Evolutionary conservation across 2,888 invertebrate genomes (phyloP).

Genomic region (Habroteleia sp.): DNA sequence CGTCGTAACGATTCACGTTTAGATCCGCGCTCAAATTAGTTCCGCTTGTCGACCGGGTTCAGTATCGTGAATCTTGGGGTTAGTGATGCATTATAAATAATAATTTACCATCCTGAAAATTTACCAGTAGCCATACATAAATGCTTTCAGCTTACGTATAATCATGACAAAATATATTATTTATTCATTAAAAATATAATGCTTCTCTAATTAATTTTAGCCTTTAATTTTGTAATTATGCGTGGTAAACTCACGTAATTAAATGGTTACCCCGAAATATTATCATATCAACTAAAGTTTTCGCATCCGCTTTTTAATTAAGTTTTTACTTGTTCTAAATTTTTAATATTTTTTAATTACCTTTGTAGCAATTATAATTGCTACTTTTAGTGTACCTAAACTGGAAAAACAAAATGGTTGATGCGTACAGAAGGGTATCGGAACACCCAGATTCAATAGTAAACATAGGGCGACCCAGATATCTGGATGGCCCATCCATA

Average conservation of each 20-base stretch:
- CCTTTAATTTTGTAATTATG: conserved; percentile 50
- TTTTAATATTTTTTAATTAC: conserved; percentile 15
- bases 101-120: conserved; percentile 70
- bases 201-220: conserved; percentile 46
- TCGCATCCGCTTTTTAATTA: conserved; percentile 38
- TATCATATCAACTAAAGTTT: conserved; percentile 37
- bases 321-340: conserved; percentile 25
- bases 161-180: conserved; percentile 56
- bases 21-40: conserved; percentile 68
- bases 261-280: conserved; percentile 43
- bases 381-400: too few relatives aligned
- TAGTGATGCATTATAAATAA: conserved; percentile 70
- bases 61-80: conserved; percentile 65
- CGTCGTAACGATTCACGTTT: conserved; percentile 57
- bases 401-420: too few relatives aligned
- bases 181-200: conserved; percentile 58
- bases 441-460: too few relatives aligned
- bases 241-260: conserved; percentile 34
- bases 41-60: conserved; percentile 73
- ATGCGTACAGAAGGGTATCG: too few relatives aligned
- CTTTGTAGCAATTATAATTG: too few relatives aligned
- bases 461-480: too few relatives aligned
- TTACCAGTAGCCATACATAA: conserved; percentile 50
- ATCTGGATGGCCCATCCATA: too few relatives aligned
- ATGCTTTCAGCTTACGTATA: conserved; percentile 45